Evolutionary conservation across 2,113 vertebrate genomes (phyloP), one percentile per base, ranked within the genome.

Genomic region (Suncus etruscus): DNA sequence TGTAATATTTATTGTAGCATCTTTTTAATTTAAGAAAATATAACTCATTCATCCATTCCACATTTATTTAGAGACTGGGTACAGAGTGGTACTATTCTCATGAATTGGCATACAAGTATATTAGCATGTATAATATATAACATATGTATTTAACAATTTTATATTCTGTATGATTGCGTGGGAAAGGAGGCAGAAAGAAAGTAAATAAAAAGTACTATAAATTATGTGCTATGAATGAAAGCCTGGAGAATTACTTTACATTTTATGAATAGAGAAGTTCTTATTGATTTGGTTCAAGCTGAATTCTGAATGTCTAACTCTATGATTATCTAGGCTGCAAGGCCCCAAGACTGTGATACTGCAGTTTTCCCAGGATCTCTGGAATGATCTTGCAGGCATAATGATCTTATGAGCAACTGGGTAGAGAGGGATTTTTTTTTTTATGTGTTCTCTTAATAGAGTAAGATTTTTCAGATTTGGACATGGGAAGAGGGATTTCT

Each of bases 111-210:
- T 24, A 15, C 12, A 10, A 15, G 18, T 50, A 82, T 68, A 10
- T 16, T 48, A 22, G 4, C 22, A 12, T 51, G 50, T 6, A 70
- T 18, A 20, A 68, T 27, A 20, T 70, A 45, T 88, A 80, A 80
- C 87, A 47, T 12, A 92, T 31, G 16, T 54, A 93, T 86, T 48
- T 47, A 80, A 68, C 31, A 66, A 66, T 20, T 45, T 32, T 45
- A 39, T 9, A 72, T 72, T 39, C 50, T 86, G 3, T 83, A 45
- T 73, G 31, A 58, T 6, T 58, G 48, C 27, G 11, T 18, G 8
- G 16, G 11, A 3, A 27, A 39, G 16, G 15, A 72, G n/a, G 66
- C 27, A 91, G 61, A 86, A 12, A 77, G 11, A 74, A 16, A 47
- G 0, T 54, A 73, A 39, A 39, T 39, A 39, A 39, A 39, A 65